Base-by-base conservation (phyloP, 2,888 invertebrate genomes). In the Zygogramma bicolorata region DNA sequence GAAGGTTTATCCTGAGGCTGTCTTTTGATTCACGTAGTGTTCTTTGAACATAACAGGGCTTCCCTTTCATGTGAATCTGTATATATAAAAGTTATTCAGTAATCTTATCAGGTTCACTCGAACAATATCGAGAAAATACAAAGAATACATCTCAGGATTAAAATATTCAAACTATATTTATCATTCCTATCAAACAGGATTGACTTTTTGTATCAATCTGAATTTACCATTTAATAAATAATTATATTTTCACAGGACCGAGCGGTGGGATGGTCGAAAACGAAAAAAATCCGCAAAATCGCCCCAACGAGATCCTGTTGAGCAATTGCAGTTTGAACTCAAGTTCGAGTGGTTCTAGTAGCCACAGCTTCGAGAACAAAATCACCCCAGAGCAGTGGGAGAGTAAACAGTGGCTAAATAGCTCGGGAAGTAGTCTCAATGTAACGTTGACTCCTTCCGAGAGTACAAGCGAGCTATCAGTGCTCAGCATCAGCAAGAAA, bases 321-420 rank as follows among this genome's bases (percentile, higher is more conserved):
- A 90, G 91, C 78, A 89, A 90, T 27, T 88, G 89, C 22, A 90
- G 90, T 77, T 84, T 90, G 40, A 89, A 90, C 29, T 91, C 90
- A 0, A 88, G 87, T 59, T 87, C 87, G 31, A 88, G 88, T 73
- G 79, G 80, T 13, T 89, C 89, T 71, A 89, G 89, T 67, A 81
- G 80, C 84, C 87, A 84, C 49, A 88, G 89, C 40, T 88, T 88
- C 3, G 84, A 87, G 25, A 85, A 86, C 66, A 84, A 84, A 74
- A 79, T 77, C 49, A 75, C 79, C 5, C 74, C 79, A 10, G 79
- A 76, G 58, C 80, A 81, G 69, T 86, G 86, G 86, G 84, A 85
- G 61, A 83, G 82, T 27, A 86, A 86, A 68, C 84, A 83, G 57
- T 86, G 85, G 85, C 58, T 84, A 40, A 85, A 84, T 75, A 85